These are phyloP conservation scores for Oscheius onirici DNA, from an alignment of 2,888 invertebrate genomes.

Conservation along the genomic window DNA sequence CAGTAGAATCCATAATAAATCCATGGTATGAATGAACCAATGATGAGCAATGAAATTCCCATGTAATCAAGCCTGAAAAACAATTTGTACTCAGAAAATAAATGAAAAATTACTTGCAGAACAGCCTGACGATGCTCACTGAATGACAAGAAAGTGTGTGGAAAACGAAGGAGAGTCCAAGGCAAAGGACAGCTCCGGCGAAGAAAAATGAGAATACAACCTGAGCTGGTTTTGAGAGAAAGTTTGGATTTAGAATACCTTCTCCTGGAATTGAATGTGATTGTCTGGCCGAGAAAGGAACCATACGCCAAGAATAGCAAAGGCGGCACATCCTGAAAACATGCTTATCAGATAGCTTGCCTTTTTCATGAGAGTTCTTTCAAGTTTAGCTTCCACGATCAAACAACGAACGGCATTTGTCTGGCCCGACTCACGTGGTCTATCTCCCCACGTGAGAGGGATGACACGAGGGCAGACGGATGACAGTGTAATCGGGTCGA, in stretches of 20 bases:
- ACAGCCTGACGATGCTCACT: slow-evolving; percentile 92
- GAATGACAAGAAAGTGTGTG: slow-evolving; percentile 99
- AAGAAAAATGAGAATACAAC: slow-evolving; percentile 90
- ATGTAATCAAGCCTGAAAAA: slow-evolving; percentile 90
- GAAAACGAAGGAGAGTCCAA: slow-evolving; percentile 95
- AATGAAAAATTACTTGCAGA: slow-evolving; percentile 82
- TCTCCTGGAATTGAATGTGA: slow-evolving; percentile 90
- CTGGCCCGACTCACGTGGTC: not conserved
- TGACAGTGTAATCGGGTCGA: too few relatives aligned
- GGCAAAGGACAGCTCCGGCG: slow-evolving; percentile 92
- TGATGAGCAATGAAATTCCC: slow-evolving; percentile 95
- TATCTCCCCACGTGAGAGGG: not conserved
- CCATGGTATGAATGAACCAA: slow-evolving; percentile 99
- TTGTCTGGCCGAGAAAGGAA: slow-evolving; percentile 83
- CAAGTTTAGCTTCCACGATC: not conserved
- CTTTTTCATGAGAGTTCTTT: not conserved
- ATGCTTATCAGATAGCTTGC: not conserved
- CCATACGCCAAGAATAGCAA: slow-evolving; percentile 80
- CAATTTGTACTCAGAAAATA: too few relatives aligned
- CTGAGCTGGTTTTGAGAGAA: slow-evolving; percentile 19
- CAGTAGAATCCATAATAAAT: slow-evolving; percentile 99
- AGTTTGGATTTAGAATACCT: slow-evolving; percentile 74
- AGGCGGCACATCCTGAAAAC: slow-evolving; percentile 74
- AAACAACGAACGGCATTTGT: not conserved
- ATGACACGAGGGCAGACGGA: not conserved